Conservation (phyloP, 2,888 invertebrate species). For the Oeneis ivallda region DNA sequence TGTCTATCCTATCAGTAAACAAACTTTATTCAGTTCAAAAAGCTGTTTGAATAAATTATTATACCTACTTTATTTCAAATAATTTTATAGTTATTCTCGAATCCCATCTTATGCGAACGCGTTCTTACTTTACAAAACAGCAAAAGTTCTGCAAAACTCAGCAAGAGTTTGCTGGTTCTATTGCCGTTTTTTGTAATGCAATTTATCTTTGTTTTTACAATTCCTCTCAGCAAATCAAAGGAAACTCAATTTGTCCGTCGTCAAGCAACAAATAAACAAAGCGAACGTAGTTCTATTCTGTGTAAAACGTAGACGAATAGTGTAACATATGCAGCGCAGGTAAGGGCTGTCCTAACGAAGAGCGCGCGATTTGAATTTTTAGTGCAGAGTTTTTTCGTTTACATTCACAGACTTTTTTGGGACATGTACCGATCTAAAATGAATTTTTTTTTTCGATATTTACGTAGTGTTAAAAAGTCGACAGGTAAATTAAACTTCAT, state of each 20-base stretch:
- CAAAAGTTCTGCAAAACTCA: constrained; percentile 3
- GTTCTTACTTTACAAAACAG: not conserved
- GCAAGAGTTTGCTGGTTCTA: not conserved
- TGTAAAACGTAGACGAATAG: constrained; percentile 53
- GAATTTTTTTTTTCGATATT: not conserved
- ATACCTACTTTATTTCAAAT: not conserved
- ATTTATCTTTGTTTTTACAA: constrained; percentile 38
- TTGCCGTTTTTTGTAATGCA: constrained; percentile 11
- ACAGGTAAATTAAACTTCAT: not conserved
- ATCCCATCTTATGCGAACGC: not conserved
- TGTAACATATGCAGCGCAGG: constrained; percentile 79
- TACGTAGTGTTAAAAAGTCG: not conserved
- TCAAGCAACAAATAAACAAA: constrained; percentile 74
- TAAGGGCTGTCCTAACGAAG: constrained; percentile 75
- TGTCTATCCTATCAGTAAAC: not conserved
- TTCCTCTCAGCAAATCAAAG: constrained; percentile 63
- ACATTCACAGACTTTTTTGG: constrained; percentile 8
- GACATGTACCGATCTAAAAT: not conserved
- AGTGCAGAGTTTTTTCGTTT: constrained; percentile 35
- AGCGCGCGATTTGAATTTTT: constrained; percentile 62
- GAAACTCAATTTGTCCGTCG: constrained; percentile 77
- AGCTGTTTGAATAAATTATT: not conserved
- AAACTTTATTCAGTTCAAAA: not conserved
- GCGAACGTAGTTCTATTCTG: constrained; percentile 69
- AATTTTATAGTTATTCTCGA: not conserved